Evolutionary conservation across 2,888 invertebrate species (phyloP).

Genomic region (Callyntrura sp.): DNA sequence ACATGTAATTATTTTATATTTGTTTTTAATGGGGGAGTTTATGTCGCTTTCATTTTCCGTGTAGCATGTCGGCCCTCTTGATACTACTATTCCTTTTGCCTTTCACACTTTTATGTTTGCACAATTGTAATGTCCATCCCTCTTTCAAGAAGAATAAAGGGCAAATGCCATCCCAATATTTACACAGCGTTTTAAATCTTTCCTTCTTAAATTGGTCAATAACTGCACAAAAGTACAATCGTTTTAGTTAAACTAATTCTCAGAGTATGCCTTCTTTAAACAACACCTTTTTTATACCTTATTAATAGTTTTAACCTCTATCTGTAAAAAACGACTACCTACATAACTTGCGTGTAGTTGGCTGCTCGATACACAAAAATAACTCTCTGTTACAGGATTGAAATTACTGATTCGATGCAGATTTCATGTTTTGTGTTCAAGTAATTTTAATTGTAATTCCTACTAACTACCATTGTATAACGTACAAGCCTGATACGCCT

Average conservation of each 20-base stretch:
- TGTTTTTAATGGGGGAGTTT: neutral
- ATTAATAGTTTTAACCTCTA: no score
- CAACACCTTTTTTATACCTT: no score
- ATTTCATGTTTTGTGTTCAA: neutral
- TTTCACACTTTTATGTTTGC: neutral
- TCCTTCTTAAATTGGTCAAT: no score
- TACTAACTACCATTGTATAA: neutral
- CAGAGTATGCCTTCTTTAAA: no score
- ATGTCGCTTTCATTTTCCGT: constrained; percentile 35
- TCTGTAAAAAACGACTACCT: no score
- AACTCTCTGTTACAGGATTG: constrained; percentile 14
- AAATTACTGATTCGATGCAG: constrained; percentile 18
- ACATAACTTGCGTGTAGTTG: no score
- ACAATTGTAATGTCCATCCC: neutral
- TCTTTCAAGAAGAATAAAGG: neutral
- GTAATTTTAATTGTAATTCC: no score
- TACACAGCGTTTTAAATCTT: no score
- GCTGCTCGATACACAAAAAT: neutral
- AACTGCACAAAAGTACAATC: no score
- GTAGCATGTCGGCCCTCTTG: neutral
- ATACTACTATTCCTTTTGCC: neutral
- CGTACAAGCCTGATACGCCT: constrained; percentile 11
- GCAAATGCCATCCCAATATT: no score
- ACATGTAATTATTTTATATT: neutral
- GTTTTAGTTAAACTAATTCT: no score